Conservation (phyloP, 2,113 vertebrate species). For the Hemibagrus wyckioides region DNA sequence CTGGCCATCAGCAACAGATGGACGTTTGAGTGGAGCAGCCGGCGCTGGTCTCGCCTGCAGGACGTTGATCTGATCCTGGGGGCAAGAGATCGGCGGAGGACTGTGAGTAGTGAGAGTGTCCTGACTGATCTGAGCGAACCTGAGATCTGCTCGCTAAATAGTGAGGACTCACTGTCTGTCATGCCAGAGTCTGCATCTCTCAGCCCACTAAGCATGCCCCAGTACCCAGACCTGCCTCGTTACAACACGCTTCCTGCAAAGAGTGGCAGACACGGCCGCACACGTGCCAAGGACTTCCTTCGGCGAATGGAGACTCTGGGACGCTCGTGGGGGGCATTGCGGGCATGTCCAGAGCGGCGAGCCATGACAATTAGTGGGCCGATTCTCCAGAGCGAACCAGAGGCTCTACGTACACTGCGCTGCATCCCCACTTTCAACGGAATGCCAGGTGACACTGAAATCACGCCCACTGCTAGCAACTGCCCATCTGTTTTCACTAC, state of each 20-base stretch:
- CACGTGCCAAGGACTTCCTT: constrained; percentile 87
- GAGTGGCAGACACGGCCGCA: constrained; percentile 79
- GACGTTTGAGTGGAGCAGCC: constrained; percentile 95
- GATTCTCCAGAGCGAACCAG: constrained; percentile 81
- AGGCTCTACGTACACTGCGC: constrained; percentile 76
- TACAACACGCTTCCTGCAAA: constrained; percentile 77
- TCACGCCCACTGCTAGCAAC: constrained; percentile 35
- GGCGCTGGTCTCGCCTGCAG: constrained; percentile 92
- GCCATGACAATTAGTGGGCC: constrained; percentile 85
- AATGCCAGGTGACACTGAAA: constrained; percentile 41
- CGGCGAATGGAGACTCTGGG: constrained; percentile 88
- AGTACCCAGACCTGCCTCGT: constrained; percentile 71
- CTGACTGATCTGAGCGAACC: constrained; percentile 94
- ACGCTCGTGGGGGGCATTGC: constrained; percentile 80
- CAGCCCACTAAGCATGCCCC: constrained; percentile 65
- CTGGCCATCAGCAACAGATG: constrained; percentile 95
- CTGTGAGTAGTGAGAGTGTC: constrained; percentile 90
- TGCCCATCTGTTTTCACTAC: constrained; percentile 54
- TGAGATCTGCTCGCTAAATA: constrained; percentile 87
- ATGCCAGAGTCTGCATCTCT: constrained; percentile 75
- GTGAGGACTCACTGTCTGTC: constrained; percentile 76
- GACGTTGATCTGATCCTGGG: constrained; percentile 78
- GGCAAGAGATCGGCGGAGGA: constrained; percentile 72
- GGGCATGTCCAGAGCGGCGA: constrained; percentile 63
- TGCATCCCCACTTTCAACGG: constrained; percentile 62